These are phyloP conservation scores for Acanthisitta chloris DNA, from an alignment of 2,113 vertebrate genomes.

Conservation along the genomic window DNA sequence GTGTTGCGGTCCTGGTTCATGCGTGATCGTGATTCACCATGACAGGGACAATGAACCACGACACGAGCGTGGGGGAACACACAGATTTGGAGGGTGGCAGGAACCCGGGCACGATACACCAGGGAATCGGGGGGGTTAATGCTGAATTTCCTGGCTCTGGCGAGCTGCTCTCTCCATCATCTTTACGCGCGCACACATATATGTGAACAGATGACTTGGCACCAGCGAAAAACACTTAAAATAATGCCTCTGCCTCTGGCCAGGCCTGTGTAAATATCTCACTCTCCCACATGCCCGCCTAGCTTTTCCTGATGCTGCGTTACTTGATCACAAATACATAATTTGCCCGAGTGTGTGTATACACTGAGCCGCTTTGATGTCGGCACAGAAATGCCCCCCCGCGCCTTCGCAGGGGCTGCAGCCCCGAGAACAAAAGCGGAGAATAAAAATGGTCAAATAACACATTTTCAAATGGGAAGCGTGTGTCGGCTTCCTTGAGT, in stretches of 20 bases:
- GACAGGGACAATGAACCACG: fast-evolving
- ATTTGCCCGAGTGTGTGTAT: slow-evolving; percentile 64
- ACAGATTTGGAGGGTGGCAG: neutral
- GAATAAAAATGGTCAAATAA: slow-evolving; percentile 50
- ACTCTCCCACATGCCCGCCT: slow-evolving; percentile 45
- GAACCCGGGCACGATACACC: fast-evolving
- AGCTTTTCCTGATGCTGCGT: slow-evolving; percentile 27
- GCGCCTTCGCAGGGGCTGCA: neutral
- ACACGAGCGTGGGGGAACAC: fast-evolving
- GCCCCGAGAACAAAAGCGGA: slow-evolving; percentile 31
- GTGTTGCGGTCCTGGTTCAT: fast-evolving
- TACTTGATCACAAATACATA: slow-evolving; percentile 67
- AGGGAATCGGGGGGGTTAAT: neutral
- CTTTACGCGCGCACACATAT: neutral
- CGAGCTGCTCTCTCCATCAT: slow-evolving; percentile 24
- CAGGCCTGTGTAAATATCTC: slow-evolving; percentile 61
- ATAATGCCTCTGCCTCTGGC: slow-evolving; percentile 53
- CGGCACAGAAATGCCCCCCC: neutral
- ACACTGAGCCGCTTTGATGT: slow-evolving; percentile 45
- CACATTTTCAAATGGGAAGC: slow-evolving; percentile 56
- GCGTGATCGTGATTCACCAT: fast-evolving
- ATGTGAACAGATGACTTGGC: slow-evolving; percentile 59
- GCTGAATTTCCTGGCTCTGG: neutral
- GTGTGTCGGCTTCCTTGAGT: slow-evolving; percentile 43
- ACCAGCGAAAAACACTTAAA: slow-evolving; percentile 10